Conservation (phyloP, 2,797 vertebrate genomes). For the Chiroxiphia lanceolata region DNA sequence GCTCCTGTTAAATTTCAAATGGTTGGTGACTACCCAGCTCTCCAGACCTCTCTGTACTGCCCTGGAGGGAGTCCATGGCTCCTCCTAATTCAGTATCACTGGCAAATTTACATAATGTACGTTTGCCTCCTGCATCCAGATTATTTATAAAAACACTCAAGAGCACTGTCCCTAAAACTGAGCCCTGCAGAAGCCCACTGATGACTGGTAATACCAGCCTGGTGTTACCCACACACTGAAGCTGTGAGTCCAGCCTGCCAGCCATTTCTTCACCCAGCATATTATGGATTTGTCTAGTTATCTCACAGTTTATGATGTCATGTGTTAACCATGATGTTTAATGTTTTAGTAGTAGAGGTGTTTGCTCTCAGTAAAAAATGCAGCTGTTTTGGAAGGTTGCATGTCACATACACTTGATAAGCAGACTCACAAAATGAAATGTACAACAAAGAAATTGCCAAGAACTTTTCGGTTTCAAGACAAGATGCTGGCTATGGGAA, state of each 20-base stretch:
- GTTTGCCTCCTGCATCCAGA: neutral
- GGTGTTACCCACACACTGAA: neutral
- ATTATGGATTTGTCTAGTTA: neutral
- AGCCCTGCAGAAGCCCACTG: neutral
- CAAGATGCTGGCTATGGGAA: neutral
- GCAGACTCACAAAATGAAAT: neutral
- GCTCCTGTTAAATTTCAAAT: neutral
- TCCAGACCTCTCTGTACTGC: neutral
- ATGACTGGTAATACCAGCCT: neutral
- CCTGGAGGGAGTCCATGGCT: neutral
- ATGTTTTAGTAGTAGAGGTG: neutral
- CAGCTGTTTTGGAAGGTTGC: neutral
- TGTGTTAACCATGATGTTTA: neutral
- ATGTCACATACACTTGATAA: neutral
- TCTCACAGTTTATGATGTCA: neutral
- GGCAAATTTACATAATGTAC: accelerated
- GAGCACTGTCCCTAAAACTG: neutral
- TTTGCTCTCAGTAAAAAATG: neutral
- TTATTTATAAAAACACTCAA: neutral
- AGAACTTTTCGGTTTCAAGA: neutral
- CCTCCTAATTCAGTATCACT: neutral
- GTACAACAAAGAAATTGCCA: neutral
- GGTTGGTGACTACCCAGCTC: neutral
- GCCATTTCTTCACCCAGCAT: accelerated
- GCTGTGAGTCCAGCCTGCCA: neutral